Evolutionary conservation across 2,797 vertebrate genomes (phyloP), one percentile per base, ranked within the genome.

Genomic region (Spheniscus humboldti): DNA sequence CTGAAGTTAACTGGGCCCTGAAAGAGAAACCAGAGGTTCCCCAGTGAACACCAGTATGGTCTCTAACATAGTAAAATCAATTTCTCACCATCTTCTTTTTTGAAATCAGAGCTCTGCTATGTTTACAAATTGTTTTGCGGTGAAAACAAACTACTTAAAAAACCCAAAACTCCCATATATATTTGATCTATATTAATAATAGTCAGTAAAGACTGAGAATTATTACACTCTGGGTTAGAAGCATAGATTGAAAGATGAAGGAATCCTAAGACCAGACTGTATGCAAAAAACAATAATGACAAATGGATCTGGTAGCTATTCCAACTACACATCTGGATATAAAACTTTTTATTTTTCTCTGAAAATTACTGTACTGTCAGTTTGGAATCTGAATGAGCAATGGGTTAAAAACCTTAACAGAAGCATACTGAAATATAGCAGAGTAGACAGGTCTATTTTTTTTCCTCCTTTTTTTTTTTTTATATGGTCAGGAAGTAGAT

Each of bases 71-170:
- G n/a, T 86, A 87, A 93, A 80, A 95, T 82, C 33, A 74, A 35
- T 88, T 72, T 86, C 64, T 90, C 66, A 87, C 27, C 18, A n/a
- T 68, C 56, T 23, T 64, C 59, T 39, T 80, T 59, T 73, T 79
- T 78, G 52, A 90, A 96, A 91, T 86, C 35, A 63, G 64, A 92
- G 11, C 67, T 92, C 78, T 92, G 18, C 22, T 85, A 55, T 75
- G 50, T 91, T 96, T 96, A 81, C 85, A 92, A 86, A 94, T 86
- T 77, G 43, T 48, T 92, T 60, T 83, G 55, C 63, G 80, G 74
- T 79, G n/a, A 88, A 88, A 96, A 86, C 31, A 92, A 94, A 83
- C 9, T 4, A 56, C 57, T 80, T 75, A 63, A 56, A 37, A 7
- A 20, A 13, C 6, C 7, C 27, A 2, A 79, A 90, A 69, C 9